These are phyloP conservation scores for Cheilosia pagana DNA, from an alignment of 2,888 invertebrate genomes.

Conservation along the genomic window DNA sequence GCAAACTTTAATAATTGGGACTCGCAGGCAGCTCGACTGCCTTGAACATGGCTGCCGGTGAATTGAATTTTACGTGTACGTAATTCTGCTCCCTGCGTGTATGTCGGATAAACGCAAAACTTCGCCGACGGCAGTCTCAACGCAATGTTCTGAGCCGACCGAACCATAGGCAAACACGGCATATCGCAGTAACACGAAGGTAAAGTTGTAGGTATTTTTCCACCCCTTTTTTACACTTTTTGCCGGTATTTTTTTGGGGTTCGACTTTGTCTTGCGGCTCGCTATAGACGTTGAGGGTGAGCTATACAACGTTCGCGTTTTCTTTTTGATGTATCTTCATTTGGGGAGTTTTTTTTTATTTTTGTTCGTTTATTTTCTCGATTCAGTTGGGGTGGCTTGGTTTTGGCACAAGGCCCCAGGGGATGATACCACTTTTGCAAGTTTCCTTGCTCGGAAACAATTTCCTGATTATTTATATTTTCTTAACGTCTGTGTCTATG, in stretches of 20 bases:
- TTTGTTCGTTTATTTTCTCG: slow-evolving; percentile 18
- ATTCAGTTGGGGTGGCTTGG: slow-evolving; percentile 16
- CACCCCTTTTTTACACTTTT: slow-evolving; percentile 58
- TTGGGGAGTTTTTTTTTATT: slow-evolving; percentile 46
- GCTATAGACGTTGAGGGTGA: background rate
- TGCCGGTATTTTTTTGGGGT: slow-evolving; percentile 19
- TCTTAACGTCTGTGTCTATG: background rate
- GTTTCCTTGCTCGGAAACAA: slow-evolving; percentile 43
- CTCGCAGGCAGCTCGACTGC: slow-evolving; percentile 29
- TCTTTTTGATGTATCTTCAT: slow-evolving; percentile 58
- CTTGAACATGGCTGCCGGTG: slow-evolving; percentile 31
- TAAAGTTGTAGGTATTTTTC: slow-evolving; percentile 47
- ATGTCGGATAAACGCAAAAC: slow-evolving; percentile 39
- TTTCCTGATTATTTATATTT: slow-evolving; percentile 61
- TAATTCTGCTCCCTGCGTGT: slow-evolving; percentile 5
- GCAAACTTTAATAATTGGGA: slow-evolving; percentile 41
- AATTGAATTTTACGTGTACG: slow-evolving; percentile 50
- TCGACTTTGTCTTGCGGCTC: slow-evolving; percentile 30
- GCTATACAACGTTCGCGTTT: slow-evolving; percentile 23
- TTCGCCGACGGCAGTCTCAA: slow-evolving; percentile 55
- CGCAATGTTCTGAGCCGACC: slow-evolving; percentile 40
- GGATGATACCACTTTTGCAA: slow-evolving; percentile 39
- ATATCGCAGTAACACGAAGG: slow-evolving; percentile 56
- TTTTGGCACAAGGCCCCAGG: slow-evolving; percentile 22
- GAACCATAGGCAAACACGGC: slow-evolving; percentile 52